Evolutionary conservation across 2,888 invertebrate species (phyloP).

Genomic region (Bibio marci): DNA sequence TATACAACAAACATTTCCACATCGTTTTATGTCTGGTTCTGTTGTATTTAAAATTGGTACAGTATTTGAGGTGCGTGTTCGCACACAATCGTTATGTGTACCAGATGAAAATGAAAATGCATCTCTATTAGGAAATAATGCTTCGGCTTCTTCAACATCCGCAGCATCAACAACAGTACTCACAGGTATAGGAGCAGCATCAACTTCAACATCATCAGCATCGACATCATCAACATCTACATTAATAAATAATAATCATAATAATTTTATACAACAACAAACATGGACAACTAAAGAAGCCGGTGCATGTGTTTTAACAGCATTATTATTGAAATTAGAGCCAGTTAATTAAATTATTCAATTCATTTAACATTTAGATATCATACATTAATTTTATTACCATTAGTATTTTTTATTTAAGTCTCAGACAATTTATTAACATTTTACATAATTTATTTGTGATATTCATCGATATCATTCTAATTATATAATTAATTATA

Average conservation of each 20-base stretch:
- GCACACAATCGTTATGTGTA: slow-evolving; percentile 24
- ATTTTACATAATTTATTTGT: too few species aligned
- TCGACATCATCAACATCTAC: not conserved
- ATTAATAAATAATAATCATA: slow-evolving; percentile 2
- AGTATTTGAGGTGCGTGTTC: slow-evolving; percentile 27
- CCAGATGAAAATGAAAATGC: slow-evolving; percentile 6
- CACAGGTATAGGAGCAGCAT: not conserved
- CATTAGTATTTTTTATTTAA: too few species aligned
- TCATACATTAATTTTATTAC: too few species aligned
- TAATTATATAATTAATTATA: too few species aligned
- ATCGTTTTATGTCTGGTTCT: slow-evolving; percentile 18
- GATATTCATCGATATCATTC: too few species aligned
- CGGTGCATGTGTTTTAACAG: slow-evolving; percentile 28
- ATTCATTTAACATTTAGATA: too few species aligned
- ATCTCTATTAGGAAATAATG: not conserved
- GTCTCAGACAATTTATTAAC: too few species aligned
- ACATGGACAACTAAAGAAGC: slow-evolving; percentile 29
- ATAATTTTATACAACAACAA: slow-evolving; percentile 2
- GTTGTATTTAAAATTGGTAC: slow-evolving; percentile 25
- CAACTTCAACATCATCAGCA: not conserved
- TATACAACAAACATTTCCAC: slow-evolving; percentile 8
- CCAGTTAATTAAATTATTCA: too few species aligned
- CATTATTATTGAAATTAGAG: slow-evolving; percentile 15
- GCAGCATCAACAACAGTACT: slow-evolving; percentile 4
- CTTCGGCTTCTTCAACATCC: not conserved